A percentile compares a stretch with the other conserved stretches of the same genome.
phyloP scores from a whole-genome alignment of 2,888 invertebrate genomes.

The Ormyrus nitidulus region DNA sequence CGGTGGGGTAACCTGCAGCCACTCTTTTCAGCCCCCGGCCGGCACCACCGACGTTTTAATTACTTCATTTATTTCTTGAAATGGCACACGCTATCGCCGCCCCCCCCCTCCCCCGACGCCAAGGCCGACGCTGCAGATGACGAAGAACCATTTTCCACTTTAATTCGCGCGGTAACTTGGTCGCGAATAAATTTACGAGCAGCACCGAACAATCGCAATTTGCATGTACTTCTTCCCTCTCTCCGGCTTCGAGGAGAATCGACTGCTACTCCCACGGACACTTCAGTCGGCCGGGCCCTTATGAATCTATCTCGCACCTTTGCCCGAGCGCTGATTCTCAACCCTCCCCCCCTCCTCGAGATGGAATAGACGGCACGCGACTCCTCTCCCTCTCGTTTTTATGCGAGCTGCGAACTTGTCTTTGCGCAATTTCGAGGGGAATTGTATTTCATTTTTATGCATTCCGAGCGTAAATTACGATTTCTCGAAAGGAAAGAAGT shows the following conservation, averaged over 20 bases:
- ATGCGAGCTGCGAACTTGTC: not conserved
- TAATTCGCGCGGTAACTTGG: slow-evolving; percentile 54
- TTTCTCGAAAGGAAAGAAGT: too few relatives aligned
- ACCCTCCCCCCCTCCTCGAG: not conserved
- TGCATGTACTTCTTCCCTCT: slow-evolving; percentile 43
- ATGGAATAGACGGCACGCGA: slow-evolving; percentile 30
- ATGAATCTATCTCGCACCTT: slow-evolving; percentile 23
- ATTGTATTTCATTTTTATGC: not conserved
- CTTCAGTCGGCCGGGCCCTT: not conserved
- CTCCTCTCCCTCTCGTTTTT: not conserved
- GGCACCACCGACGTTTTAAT: slow-evolving; percentile 51
- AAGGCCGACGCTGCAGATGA: slow-evolving; percentile 47
- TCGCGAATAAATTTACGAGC: slow-evolving; percentile 59
- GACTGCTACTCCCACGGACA: not conserved
- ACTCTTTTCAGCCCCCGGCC: not conserved
- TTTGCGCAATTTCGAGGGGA: not conserved
- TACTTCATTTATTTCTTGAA: slow-evolving; percentile 61
- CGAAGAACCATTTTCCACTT: slow-evolving; percentile 58
- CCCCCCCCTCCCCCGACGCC: not conserved
- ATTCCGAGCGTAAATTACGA: too few relatives aligned
- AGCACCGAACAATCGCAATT: slow-evolving; percentile 56
- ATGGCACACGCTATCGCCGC: slow-evolving; percentile 52
- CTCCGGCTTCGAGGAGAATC: slow-evolving; percentile 16
- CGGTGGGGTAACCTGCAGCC: slow-evolving; percentile 6
- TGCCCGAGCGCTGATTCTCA: not conserved